Evolutionary conservation across 2,113 vertebrate species (phyloP), one percentile per base, ranked within the genome.

Genomic region (Tretioscincus oriximinensis): DNA sequence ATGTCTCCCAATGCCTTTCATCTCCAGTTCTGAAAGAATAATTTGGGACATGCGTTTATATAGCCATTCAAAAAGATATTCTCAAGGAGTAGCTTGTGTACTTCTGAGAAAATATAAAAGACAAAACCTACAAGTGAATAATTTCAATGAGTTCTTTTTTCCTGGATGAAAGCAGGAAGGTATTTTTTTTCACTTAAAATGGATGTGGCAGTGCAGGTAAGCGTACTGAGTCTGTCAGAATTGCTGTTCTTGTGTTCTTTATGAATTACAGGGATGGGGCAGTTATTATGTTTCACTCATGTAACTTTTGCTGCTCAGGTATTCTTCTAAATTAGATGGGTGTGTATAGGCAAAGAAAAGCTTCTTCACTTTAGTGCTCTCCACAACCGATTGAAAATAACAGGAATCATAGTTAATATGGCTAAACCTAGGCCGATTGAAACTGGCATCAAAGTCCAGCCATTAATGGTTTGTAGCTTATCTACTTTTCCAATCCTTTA

Each of bases 11-110:
- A 88, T 84, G 80, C 24, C n/a, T 90, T 86, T 87, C 51, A 6
- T 90, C 75, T 90, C 76, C 87, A 90, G 78, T 92, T 82, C 91
- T 82, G 91, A 90, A 92, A 76, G 58, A 71, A 87, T 90, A 91
- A 90, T 86, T 93, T 82, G 18, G 76, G 67, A 64, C 81, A 81
- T 35, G 77, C 85, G 90, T 88, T 91, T 90, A 82, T 83, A 87
- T 80, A 81, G 69, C 63, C 78, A 86, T 90, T 91, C 84, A 90
- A 90, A 89, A 81, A 84, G 84, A 74, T 24, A 65, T 70, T 81
- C 78, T 78, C 76, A 86, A 92, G 41, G 83, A 89, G 84, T 78
- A 89, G 84, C 78, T 90, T 85, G 88, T 1, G 0, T 83, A 58
- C 76, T 88, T 81, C 65, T 70, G 81, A 85, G 86, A 87, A 85